Percentiles rank a stretch among this genome's conserved stretches.
phyloP scores from a whole-genome alignment of 2,113 vertebrate species.

The Sminthopsis crassicaudata region DNA sequence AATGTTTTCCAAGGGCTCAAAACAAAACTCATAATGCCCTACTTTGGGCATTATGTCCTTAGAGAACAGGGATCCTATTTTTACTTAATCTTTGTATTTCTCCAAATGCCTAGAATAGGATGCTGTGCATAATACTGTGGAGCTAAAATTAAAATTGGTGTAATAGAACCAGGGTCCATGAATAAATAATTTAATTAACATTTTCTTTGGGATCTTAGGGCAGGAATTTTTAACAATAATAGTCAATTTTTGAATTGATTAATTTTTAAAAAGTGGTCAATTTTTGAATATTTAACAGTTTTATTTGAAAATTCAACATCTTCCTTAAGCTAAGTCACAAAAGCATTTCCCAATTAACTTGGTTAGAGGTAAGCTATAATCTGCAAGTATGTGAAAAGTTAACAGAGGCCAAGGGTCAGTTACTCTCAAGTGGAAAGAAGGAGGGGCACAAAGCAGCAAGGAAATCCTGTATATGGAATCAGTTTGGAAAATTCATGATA shows the following conservation, averaged over 20 bases:
- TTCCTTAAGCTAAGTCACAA: conserved; percentile 5
- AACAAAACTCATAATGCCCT: not conserved
- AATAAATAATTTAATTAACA: not conserved
- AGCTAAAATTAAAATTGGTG: not conserved
- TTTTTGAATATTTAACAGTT: not conserved
- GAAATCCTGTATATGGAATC: not conserved
- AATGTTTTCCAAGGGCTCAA: not conserved
- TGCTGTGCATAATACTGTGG: not conserved
- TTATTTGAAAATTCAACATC: not conserved
- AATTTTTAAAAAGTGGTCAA: not conserved
- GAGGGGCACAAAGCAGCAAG: not conserved
- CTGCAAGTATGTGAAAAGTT: not conserved
- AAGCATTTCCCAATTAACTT: conserved; percentile 38
- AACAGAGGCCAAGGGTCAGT: not conserved
- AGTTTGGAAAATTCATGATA: not conserved
- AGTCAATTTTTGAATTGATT: not conserved
- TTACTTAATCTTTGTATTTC: not conserved
- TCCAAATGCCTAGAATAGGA: too few species aligned
- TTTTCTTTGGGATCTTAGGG: not conserved
- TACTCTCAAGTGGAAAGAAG: not conserved
- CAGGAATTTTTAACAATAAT: not conserved
- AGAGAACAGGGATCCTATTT: not conserved
- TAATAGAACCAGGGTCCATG: not conserved
- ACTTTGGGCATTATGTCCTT: not conserved
- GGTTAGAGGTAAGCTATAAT: conserved; percentile 46